phyloP scores from a whole-genome alignment of 1,140 invertebrate genomes.

The Chymomyza costata region DNA sequence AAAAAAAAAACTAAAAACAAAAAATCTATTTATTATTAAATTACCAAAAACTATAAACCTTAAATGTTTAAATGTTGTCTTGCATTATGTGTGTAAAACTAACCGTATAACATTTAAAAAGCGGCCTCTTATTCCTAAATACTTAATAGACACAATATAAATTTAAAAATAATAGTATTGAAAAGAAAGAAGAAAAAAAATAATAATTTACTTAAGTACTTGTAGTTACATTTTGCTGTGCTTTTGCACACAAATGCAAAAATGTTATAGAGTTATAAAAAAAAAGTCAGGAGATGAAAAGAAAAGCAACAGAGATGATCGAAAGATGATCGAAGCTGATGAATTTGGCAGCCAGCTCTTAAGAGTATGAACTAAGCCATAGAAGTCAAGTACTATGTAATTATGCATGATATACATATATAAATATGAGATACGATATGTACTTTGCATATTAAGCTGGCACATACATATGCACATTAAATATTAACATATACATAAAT shows the following conservation, averaged over 20 bases:
- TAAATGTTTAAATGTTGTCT: constrained; percentile 60
- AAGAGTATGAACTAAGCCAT: too few species aligned
- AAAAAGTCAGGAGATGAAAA: constrained; percentile 7
- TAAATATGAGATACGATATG: too few species aligned
- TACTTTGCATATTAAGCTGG: constrained; percentile 21
- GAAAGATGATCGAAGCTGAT: too few species aligned
- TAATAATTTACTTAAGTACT: constrained; percentile 19
- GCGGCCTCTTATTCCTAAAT: too few species aligned
- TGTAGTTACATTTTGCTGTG: constrained; percentile 17
- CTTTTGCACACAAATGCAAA: constrained; percentile 33
- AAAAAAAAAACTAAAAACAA: constrained; percentile 16
- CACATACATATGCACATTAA: constrained; percentile 18
- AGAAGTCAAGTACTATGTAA: too few species aligned
- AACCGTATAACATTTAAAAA: too few species aligned
- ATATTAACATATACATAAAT: constrained; percentile 23
- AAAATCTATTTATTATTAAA: constrained; percentile 15
- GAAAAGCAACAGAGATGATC: too few species aligned
- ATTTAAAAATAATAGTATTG: constrained; percentile 13
- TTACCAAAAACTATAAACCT: constrained; percentile 19
- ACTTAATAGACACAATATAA: too few species aligned
- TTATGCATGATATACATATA: constrained; percentile 5
- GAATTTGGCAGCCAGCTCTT: too few species aligned
- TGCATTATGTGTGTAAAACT: constrained; percentile 14
- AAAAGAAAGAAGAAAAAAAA: constrained; percentile 8
- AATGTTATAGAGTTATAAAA: too few species aligned